Conservation (phyloP, 2,113 vertebrate genomes). For the Cinclus cinclus region DNA sequence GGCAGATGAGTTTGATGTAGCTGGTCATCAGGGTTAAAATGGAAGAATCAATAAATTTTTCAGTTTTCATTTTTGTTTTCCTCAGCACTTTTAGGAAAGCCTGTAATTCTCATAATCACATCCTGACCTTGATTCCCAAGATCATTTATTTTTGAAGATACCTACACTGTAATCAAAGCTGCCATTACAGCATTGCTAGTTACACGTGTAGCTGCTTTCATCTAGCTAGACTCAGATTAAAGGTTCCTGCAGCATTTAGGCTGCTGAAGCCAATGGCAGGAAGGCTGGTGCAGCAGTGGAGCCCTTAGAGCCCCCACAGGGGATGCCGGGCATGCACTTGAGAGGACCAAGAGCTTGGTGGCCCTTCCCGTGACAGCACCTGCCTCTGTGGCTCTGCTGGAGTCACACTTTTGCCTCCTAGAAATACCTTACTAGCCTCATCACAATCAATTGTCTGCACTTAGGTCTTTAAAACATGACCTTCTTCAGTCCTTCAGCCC, state of each 20-base stretch:
- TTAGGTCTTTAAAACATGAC: neutral
- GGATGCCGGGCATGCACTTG: neutral
- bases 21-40: neutral
- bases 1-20: neutral
- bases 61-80: neutral
- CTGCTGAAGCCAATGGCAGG: neutral
- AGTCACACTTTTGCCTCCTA: neutral
- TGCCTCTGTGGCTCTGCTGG: neutral
- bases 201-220: neutral
- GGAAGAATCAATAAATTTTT: slow-evolving; percentile 9
- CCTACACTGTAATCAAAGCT: slow-evolving; percentile 5
- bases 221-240: slow-evolving; percentile 12
- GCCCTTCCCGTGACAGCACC: neutral
- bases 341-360: neutral
- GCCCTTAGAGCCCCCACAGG: neutral
- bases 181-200: neutral
- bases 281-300: neutral
- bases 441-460: neutral
- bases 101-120: neutral
- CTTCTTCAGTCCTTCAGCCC: neutral
- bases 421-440: neutral
- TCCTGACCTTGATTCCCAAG: neutral
- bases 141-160: neutral
- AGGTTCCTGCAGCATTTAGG: neutral
- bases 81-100: neutral